Evolutionary conservation across 1,140 invertebrate genomes (phyloP), one percentile per base, ranked within the genome.

Genomic region (Dicyema japonicum): DNA sequence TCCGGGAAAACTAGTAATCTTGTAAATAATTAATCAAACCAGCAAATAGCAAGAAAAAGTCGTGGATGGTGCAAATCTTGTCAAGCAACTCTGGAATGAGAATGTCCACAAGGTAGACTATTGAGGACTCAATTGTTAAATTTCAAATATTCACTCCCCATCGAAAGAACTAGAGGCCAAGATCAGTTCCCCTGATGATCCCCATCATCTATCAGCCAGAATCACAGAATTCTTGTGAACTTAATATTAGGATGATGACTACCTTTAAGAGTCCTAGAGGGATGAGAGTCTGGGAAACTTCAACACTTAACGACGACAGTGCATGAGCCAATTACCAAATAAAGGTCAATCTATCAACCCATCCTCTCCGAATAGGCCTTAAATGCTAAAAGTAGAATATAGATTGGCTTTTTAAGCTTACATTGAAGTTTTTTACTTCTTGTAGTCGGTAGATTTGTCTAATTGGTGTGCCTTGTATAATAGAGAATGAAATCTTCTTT

Each of bases 141-240:
- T 65, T 69, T 82, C 85, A 97, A 18, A 97, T 46, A 52, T 82
- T 74, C 1, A 94, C 80, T 12, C 63, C 26, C 88, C 88, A 55
- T 90, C 80, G 30, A 69, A 63, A 2, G 69, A 67, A 49, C 75
- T 82, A 0, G 74, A 76, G 1, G 78, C 85, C 52, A 92, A 60
- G 34, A n/a, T n/a, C n/a, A n/a, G n/a, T n/a, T n/a, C n/a, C n/a
- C n/a, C n/a, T n/a, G n/a, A n/a, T n/a, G n/a, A n/a, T n/a, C n/a
- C n/a, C n/a, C n/a, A n/a, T 64, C 61, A 37, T 63, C 65, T 9
- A 59, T 60, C 38, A 37, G 54, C 65, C 60, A 28, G 66, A 59
- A 0, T 49, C 82, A 76, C 19, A 67, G 64, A 27, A 85, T 69
- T n/a, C 65, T 63, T 16, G 72, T 69, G 13, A 76, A 74, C 49